Conservation (phyloP, 2,113 vertebrate species). For the Emydocephalus ijimae region DNA sequence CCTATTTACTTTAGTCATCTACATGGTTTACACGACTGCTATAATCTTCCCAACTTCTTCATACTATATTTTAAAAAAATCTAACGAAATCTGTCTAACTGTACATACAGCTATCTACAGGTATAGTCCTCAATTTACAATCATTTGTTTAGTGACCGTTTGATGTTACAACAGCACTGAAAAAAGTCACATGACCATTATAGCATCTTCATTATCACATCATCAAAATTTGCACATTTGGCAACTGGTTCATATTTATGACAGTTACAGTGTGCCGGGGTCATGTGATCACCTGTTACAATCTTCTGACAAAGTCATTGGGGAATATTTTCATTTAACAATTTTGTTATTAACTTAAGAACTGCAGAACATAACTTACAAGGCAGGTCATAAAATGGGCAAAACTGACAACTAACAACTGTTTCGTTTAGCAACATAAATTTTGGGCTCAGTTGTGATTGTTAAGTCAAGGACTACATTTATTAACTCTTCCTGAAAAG, state of each 20-base stretch:
- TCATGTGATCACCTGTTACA: neutral
- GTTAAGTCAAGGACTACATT: neutral
- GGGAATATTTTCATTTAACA: neutral
- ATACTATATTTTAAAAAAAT: neutral
- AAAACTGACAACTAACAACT: neutral
- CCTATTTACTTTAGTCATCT: neutral
- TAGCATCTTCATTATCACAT: neutral
- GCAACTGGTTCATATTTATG: neutral
- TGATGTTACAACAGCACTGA: neutral
- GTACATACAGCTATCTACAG: neutral
- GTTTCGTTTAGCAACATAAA: neutral
- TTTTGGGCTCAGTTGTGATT: neutral
- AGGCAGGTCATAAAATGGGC: neutral
- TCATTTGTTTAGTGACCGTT: neutral
- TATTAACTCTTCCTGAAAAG: neutral
- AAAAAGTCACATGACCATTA: neutral
- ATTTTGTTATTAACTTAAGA: neutral
- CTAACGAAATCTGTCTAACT: neutral
- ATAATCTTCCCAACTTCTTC: neutral
- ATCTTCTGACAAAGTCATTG: neutral
- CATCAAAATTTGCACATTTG: neutral
- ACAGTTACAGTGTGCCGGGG: neutral
- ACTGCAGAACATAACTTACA: neutral
- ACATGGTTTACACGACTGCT: neutral
- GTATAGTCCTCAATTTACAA: neutral